Percentiles rank a stretch among this genome's conserved stretches.
These are phyloP conservation scores for Euclidia mi DNA, from an alignment of 2,888 invertebrate species.

Conservation along the genomic window DNA sequence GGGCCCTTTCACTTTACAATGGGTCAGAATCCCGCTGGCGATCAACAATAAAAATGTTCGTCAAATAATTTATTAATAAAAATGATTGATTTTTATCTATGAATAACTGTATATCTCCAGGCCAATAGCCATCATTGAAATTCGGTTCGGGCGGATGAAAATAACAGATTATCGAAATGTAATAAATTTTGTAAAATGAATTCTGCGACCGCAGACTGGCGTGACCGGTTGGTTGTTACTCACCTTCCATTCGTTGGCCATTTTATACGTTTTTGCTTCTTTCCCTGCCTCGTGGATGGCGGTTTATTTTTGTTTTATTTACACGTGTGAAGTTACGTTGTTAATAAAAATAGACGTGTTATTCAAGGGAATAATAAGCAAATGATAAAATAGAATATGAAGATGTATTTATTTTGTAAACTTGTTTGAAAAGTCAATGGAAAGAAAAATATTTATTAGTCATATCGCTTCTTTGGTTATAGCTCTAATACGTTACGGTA, in stretches of 20 bases:
- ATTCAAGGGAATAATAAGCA: too few relatives aligned
- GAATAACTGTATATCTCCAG: conserved; percentile 37
- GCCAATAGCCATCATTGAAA: conserved; percentile 57
- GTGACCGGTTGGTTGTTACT: conserved; percentile 71
- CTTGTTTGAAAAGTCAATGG: too few relatives aligned
- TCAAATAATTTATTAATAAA: too few relatives aligned
- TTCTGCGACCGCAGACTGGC: conserved; percentile 75
- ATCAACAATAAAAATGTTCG: conserved; percentile 45
- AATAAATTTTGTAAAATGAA: conserved; percentile 79
- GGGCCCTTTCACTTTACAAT: conserved; percentile 9
- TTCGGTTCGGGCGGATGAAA: conserved; percentile 61
- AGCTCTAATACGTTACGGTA: too few relatives aligned
- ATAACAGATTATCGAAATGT: conserved; percentile 77
- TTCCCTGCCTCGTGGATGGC: conserved; percentile 3
- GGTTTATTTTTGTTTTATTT: conserved; percentile 15
- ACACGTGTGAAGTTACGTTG: conserved; percentile 2
- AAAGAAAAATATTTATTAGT: too few relatives aligned
- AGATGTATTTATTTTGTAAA: too few relatives aligned
- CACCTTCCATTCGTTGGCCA: conserved; percentile 56
- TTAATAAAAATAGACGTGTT: not conserved
- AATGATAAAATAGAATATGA: too few relatives aligned
- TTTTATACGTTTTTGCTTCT: conserved; percentile 29
- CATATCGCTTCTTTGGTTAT: too few relatives aligned
- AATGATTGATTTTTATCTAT: conserved; percentile 51
- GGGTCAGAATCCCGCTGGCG: conserved; percentile 21